Base-by-base conservation (phyloP, 2,888 invertebrate species). In the Agapostemon virescens region DNA sequence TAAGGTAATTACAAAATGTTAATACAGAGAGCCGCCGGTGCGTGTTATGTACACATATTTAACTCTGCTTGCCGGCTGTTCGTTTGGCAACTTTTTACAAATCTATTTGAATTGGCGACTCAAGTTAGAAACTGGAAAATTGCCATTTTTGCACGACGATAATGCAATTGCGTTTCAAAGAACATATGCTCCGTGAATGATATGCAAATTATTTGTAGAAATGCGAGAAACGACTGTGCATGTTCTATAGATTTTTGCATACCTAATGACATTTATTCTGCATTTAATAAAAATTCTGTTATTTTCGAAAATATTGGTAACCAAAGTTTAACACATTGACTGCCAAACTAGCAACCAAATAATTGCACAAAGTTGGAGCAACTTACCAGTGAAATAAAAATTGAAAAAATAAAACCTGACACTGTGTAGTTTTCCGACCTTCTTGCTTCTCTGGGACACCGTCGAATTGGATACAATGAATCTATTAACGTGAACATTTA, bases 1-100 rank as follows among this genome's bases (percentile, higher is more conserved):
- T 91, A 91, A 91, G 88, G 90, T 91, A 91, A 90, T 91, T 91
- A 90, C 90, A 89, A 88, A 90, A 91, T 90, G 90, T 87, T 91
- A 90, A 91, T 90, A 90, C 86, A 87, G 81, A 71, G 83, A 87
- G 84, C 86, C 77, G 73, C 79, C 77, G 79, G 84, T 87, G 86
- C 89, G 89, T 88, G 86, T 85, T 87, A 84, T 88, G 86, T 84
- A 72, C 84, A 84, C 82, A 83, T 72, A n/a, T n/a, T n/a, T n/a
- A 80, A 76, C 40, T 66, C 70, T 30, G 64, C 33, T 15, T 13
- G 42, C 45, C 26, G 64, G 52, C 67, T 38, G 30, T 68, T 49
- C 58, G n/a, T 40, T n/a, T 38, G 42, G 20, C 38, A 63, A 69
- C 42, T 72, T 58, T 30, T 58, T 17, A 61, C 61, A 74, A 36